These are phyloP conservation scores for Mastigias papua DNA, from an alignment of 30 jellyfish, hydroid and myxozoan genomes.

Conservation along the genomic window DNA sequence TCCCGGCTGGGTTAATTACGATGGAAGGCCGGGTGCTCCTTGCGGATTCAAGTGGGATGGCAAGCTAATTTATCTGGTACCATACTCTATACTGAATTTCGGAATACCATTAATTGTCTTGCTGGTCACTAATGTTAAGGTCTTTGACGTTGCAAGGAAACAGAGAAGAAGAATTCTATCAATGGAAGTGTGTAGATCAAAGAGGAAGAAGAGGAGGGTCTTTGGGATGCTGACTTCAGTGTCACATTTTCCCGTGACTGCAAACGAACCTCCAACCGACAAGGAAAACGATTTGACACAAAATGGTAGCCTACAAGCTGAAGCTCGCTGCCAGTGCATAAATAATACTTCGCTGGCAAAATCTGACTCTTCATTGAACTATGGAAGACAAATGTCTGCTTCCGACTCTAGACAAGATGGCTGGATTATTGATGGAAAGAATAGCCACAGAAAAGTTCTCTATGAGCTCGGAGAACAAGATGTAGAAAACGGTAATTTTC, in stretches of 20 bases:
- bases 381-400: not conserved
- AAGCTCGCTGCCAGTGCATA: no score
- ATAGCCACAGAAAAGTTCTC: not conserved
- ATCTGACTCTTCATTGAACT: not conserved
- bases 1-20: conserved; percentile 68
- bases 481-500: not conserved
- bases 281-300: not conserved
- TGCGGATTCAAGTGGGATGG: conserved; percentile 71
- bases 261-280: not conserved
- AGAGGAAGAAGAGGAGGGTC: not conserved
- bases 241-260: not conserved
- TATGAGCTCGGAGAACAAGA: not conserved
- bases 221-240: not conserved
- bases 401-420: not conserved
- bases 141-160: conserved; percentile 47
- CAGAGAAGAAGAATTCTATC: conserved; percentile 24
- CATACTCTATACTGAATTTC: conserved; percentile 24
- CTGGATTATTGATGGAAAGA: not conserved
- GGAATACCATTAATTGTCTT: conserved; percentile 39
- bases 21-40: conserved; percentile 69
- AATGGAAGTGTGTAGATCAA: not conserved
- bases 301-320: not conserved
- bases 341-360: no score
- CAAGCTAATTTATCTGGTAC: conserved; percentile 23
- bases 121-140: conserved; percentile 18